Percentiles rank a stretch among this genome's conserved stretches.
Conservation (phyloP, 2,797 vertebrate genomes). For the Valencia hispanica region DNA sequence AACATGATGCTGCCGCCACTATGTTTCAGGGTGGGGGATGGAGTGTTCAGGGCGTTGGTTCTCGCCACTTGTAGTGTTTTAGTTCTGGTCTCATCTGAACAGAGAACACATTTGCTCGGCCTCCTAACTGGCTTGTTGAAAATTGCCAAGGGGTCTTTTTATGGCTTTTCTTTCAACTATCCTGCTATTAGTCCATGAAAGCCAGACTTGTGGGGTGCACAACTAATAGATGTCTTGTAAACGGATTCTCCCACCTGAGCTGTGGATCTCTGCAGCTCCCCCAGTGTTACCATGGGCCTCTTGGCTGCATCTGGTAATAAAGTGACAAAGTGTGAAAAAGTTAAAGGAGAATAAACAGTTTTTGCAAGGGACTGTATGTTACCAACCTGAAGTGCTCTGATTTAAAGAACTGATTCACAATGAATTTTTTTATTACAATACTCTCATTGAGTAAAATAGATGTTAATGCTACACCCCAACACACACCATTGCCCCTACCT, state of each 20-base stretch:
- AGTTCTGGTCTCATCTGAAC: too few relatives aligned
- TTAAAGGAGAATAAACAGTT: not conserved
- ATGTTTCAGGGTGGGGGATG: too few relatives aligned
- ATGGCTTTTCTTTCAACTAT: not conserved
- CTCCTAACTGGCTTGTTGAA: not conserved
- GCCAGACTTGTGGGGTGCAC: not conserved
- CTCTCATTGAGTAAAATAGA: constrained; percentile 46
- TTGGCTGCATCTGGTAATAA: not conserved
- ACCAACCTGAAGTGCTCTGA: constrained; percentile 38
- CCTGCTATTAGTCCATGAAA: not conserved
- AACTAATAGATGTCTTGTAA: not conserved
- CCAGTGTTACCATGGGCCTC: not conserved
- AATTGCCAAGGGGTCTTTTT: not conserved
- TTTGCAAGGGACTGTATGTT: constrained; percentile 14
- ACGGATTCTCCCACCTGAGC: not conserved
- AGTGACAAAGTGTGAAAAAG: constrained; percentile 1
- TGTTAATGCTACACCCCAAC: constrained; percentile 47
- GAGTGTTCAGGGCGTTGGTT: too few relatives aligned
- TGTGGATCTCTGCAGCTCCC: not conserved
- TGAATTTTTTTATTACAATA: constrained; percentile 41
- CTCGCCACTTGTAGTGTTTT: too few relatives aligned
- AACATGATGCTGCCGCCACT: too few relatives aligned
- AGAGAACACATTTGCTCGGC: too few relatives aligned
- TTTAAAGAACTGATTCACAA: constrained; percentile 40
- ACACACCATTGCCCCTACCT: constrained; percentile 66